Evolutionary conservation across 2,797 vertebrate species (phyloP).

Genomic region (Melanotaenia boesemani): DNA sequence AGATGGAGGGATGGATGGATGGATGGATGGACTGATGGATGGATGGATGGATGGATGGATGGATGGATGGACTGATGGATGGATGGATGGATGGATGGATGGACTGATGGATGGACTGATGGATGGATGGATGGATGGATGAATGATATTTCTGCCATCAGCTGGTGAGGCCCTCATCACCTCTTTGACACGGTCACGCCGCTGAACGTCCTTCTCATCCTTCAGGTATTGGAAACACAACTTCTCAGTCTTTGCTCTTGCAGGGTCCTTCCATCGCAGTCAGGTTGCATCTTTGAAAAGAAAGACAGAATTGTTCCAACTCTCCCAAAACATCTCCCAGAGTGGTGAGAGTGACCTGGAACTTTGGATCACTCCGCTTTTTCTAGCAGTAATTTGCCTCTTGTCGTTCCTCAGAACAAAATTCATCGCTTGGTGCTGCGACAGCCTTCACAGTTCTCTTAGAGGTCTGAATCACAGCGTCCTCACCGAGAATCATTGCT

Average conservation of each 20-base stretch:
- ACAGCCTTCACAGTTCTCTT: slow-evolving; percentile 47
- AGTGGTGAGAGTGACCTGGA: not conserved
- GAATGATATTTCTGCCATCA: too few relatives aligned
- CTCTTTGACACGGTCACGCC: too few relatives aligned
- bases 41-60: too few relatives aligned
- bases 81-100: slow-evolving; percentile 36
- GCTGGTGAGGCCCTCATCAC: too few relatives aligned
- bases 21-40: too few relatives aligned
- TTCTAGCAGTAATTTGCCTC: too few relatives aligned
- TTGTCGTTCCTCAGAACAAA: slow-evolving; percentile 48
- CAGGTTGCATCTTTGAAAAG: not conserved
- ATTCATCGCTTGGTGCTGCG: slow-evolving; percentile 47
- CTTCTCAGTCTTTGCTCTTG: slow-evolving; percentile 9
- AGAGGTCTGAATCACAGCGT: slow-evolving; percentile 38
- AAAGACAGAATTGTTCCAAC: not conserved
- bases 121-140: too few relatives aligned
- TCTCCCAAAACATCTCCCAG: not conserved
- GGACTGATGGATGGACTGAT: too few relatives aligned
- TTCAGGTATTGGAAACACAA: slow-evolving; percentile 9
- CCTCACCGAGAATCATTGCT: too few relatives aligned
- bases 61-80: slow-evolving; percentile 21
- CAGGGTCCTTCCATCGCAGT: slow-evolving; percentile 2
- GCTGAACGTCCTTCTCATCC: slow-evolving; percentile 1
- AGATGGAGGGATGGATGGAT: too few relatives aligned
- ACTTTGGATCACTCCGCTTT: not conserved